phyloP scores from a whole-genome alignment of 23 tunicate genomes.

The Phallusia fumigata region DNA sequence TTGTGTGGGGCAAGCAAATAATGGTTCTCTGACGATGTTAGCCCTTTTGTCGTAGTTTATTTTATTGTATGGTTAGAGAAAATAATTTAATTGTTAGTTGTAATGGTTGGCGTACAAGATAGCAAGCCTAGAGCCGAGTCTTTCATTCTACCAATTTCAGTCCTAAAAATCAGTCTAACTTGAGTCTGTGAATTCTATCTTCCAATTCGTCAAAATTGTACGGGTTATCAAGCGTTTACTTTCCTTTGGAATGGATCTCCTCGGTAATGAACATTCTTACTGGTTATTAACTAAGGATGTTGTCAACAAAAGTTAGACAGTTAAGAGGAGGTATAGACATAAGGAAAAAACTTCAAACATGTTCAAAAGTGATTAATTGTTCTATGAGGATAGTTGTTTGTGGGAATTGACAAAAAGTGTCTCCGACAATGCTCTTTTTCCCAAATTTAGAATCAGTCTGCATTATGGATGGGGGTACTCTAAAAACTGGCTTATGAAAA shows the following conservation, averaged over 20 bases:
- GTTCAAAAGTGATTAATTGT: background rate
- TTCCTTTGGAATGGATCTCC: conserved; percentile 17
- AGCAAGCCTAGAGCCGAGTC: no score
- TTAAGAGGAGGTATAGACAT: background rate
- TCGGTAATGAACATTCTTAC: conserved; percentile 1
- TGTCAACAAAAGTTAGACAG: background rate
- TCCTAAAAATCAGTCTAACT: no score
- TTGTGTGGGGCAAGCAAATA: no score
- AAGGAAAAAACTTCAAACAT: no score
- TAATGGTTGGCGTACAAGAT: no score
- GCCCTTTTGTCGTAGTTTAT: no score
- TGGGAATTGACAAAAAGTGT: background rate
- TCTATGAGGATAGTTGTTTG: background rate
- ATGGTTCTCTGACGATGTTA: no score
- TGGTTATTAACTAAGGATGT: background rate
- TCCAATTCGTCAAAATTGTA: no score
- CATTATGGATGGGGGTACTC: background rate
- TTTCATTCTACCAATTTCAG: no score
- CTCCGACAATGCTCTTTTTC: background rate
- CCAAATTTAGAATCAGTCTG: background rate
- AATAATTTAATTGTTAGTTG: no score
- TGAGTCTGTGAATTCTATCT: no score
- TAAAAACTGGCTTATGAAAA: background rate
- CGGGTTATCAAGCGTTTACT: conserved; percentile 8
- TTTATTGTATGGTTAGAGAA: no score